These are phyloP conservation scores for Carassius carassius DNA, from an alignment of 2,113 vertebrate genomes.

Conservation along the genomic window DNA sequence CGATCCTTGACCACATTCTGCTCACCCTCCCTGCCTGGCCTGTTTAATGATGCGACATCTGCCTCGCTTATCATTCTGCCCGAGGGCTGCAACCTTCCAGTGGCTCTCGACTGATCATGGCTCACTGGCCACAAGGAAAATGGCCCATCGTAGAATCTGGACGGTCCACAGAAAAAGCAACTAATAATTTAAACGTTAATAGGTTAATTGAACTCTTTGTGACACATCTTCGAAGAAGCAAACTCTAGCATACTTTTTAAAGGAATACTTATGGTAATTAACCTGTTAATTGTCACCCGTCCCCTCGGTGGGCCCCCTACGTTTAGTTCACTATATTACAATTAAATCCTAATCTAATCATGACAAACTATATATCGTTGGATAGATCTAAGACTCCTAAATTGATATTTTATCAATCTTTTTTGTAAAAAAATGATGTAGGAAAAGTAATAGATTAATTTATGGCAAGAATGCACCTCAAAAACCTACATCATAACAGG, in stretches of 20 bases:
- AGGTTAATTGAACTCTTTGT: not conserved
- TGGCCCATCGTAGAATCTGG: not conserved
- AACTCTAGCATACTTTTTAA: not conserved
- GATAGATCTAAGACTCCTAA: no score
- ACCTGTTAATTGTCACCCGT: no score
- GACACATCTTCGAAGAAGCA: not conserved
- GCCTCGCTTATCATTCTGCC: slow-evolving; percentile 14
- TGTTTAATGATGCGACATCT: slow-evolving; percentile 44
- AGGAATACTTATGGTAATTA: no score
- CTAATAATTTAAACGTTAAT: slow-evolving; percentile 7
- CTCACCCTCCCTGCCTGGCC: not conserved
- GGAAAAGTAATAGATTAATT: no score
- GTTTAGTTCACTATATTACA: no score
- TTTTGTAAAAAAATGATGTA: no score
- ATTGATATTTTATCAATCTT: no score
- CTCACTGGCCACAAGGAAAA: slow-evolving; percentile 18
- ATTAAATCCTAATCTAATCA: no score
- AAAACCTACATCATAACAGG: no score
- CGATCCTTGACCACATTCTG: slow-evolving; percentile 40
- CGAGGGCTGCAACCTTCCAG: not conserved
- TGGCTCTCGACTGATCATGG: not conserved
- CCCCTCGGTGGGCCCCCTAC: no score
- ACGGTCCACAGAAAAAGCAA: slow-evolving; percentile 8
- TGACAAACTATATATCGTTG: no score
- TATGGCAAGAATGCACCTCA: no score